Evolutionary conservation across 2,888 invertebrate genomes (phyloP), one percentile per base, ranked within the genome.

Genomic region (Sinotaia quadrata): DNA sequence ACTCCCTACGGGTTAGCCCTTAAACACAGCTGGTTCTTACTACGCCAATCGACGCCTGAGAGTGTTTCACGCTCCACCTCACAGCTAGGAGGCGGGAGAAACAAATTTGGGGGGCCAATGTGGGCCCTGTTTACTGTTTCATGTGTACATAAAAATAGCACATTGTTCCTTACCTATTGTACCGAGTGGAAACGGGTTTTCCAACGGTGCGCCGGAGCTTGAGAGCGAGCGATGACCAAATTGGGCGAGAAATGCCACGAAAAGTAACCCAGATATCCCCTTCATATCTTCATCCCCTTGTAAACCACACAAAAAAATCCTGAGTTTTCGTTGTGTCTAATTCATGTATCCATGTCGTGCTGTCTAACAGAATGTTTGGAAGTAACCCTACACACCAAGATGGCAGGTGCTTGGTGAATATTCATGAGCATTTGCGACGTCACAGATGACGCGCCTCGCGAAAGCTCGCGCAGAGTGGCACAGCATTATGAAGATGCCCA

Each of bases 131-230:
- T 57, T 57, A 41, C 41, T 24, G 3, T 41, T 59, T 41, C 59
- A 18, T 10, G 41, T 41, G 41, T 12, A 10, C 8, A 10, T 41
- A 18, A 41, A 41, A 41, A 41, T 41, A 41, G 41, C 41, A 41
- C 41, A 41, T n/a, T n/a, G n/a, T n/a, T n/a, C n/a, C 65, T 65
- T 65, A 65, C 65, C 65, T 65, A 65, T 65, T 12, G 65, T 65
- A 44, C 65, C 65, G 12, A 65, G 56, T 33, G 65, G 65, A 37
- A 65, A 65, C 41, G 65, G 65, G 31, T 65, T 65, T 65, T 65
- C 65, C 65, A 65, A 44, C 41, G 65, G 56, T 18, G 65, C 56
- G 18, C 44, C 56, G 44, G 37, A 37, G 44, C 34, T 65, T 3
- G 65, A 56, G 7, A 36, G 44, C 10, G 56, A 47, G 3, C 37